Conservation (phyloP, 2,113 vertebrate species). For the Nestor notabilis region DNA sequence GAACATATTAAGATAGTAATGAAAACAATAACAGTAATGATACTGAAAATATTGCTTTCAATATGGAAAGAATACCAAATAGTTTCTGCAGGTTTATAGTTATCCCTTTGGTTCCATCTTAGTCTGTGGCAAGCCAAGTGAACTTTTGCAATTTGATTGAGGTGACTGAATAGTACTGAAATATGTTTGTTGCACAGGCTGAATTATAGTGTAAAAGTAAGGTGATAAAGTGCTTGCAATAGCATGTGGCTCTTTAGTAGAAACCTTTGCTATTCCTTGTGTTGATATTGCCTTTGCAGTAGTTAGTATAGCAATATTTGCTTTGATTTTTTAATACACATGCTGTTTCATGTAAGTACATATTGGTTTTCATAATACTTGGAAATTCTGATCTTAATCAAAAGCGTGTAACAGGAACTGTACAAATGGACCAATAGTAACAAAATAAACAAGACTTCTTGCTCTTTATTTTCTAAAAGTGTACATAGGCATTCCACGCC, state of each 20-base stretch:
- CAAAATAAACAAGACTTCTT: background rate
- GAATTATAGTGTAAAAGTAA: conserved; percentile 1
- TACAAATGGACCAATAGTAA: background rate
- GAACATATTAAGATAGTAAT: background rate
- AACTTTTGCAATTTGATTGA: background rate
- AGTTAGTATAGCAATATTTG: conserved; percentile 12
- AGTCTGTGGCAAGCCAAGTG: background rate
- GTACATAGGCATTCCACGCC: background rate
- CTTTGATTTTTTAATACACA: background rate
- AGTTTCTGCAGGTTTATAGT: background rate
- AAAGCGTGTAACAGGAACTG: background rate
- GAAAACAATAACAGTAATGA: background rate
- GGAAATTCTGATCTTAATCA: conserved; percentile 35
- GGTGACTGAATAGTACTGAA: background rate
- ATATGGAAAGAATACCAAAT: background rate
- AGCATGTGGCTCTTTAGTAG: background rate
- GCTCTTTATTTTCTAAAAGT: background rate
- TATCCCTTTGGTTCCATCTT: background rate
- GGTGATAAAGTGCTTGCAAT: background rate
- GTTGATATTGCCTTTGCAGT: background rate
- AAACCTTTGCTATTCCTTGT: background rate
- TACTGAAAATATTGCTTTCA: background rate
- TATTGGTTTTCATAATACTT: conserved; percentile 35
- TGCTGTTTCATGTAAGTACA: background rate
- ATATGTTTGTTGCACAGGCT: background rate